Evolutionary conservation across 2,113 vertebrate species (phyloP).

Genomic region (Micronisus gabar): DNA sequence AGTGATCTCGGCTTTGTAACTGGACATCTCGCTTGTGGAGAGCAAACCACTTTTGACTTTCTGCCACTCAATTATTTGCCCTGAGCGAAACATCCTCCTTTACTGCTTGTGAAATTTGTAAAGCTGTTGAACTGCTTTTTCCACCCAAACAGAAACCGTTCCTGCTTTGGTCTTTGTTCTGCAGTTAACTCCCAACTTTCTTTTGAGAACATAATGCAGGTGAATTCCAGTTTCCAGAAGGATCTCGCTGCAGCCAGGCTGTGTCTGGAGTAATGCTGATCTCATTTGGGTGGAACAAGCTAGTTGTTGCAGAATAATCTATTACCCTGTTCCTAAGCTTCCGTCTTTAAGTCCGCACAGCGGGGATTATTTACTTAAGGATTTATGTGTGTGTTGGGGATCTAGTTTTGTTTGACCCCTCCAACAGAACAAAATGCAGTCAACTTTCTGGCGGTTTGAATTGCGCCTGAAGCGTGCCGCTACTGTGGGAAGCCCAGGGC

Average conservation of each 20-base stretch:
- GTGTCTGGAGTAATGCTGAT: background rate
- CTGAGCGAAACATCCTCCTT: background rate
- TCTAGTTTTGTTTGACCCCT: background rate
- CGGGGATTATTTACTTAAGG: conserved; percentile 46
- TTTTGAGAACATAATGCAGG: background rate
- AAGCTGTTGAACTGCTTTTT: background rate
- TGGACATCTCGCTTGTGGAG: background rate
- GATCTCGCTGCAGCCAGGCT: background rate
- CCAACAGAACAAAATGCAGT: background rate
- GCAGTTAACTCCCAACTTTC: background rate
- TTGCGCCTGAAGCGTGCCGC: background rate
- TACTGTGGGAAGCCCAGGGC: background rate
- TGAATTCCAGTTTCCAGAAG: background rate
- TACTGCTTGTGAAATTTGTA: background rate
- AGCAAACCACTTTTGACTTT: background rate
- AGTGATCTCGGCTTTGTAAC: background rate
- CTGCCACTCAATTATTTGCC: background rate
- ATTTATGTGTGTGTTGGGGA: background rate
- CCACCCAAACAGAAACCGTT: background rate
- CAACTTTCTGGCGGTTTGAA: background rate
- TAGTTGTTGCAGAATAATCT: background rate
- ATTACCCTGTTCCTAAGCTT: background rate
- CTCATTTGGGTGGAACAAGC: conserved; percentile 49
- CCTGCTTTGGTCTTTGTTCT: background rate
- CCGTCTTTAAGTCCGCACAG: background rate